Percentiles rank a stretch among this genome's conserved stretches.
Evolutionary conservation across 2,113 vertebrate genomes (phyloP).

Genomic region (Fukomys damarensis): DNA sequence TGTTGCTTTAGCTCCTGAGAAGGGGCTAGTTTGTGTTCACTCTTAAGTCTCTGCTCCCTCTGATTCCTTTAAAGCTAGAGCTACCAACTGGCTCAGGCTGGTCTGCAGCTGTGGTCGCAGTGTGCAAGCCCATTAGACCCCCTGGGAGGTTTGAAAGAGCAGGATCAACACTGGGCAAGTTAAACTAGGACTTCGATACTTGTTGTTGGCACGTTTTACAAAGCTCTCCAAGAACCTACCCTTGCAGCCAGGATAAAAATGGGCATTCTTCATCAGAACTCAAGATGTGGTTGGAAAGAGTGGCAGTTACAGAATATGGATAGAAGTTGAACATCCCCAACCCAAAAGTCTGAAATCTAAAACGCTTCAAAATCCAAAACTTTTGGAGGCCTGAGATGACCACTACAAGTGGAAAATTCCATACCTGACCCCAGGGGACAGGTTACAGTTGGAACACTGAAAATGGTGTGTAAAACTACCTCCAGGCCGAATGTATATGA

Average conservation of each 20-base stretch:
- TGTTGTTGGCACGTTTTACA: not conserved
- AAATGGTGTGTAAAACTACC: not conserved
- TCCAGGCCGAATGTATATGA: not conserved
- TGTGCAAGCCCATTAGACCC: not conserved
- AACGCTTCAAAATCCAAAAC: not conserved
- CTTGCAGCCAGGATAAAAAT: not conserved
- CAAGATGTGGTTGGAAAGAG: not conserved
- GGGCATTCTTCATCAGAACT: not conserved
- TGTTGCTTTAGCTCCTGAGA: not conserved
- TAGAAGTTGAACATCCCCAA: not conserved
- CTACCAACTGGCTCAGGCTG: accelerated
- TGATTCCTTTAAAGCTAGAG: accelerated
- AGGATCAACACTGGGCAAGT: accelerated
- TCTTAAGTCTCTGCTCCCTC: not conserved
- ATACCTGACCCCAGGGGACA: not conserved
- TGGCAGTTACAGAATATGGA: not conserved
- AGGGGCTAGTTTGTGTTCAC: not conserved
- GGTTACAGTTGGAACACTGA: not conserved
- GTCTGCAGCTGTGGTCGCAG: not conserved
- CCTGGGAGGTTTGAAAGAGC: not conserved
- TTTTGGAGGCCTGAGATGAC: not conserved
- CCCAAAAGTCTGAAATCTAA: not conserved
- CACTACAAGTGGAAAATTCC: not conserved
- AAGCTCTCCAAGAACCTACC: not conserved
- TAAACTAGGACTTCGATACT: not conserved